Evolutionary conservation across 2,888 invertebrate genomes (phyloP), one percentile per base, ranked within the genome.

Genomic region (Nephrotoma flavescens): DNA sequence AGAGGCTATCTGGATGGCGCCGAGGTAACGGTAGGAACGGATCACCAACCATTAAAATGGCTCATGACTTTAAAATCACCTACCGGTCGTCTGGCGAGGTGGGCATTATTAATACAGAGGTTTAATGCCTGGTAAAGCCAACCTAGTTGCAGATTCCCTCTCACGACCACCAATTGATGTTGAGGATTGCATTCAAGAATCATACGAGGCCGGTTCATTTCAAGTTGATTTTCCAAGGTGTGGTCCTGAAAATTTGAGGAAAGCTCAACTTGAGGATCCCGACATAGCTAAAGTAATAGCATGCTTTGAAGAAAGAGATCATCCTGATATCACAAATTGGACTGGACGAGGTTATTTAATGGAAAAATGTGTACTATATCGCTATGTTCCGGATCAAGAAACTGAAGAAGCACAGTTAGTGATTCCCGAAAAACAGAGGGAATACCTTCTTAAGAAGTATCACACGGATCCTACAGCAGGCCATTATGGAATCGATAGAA

Each of bases 21-120:
- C 44, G 9, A 44, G 9, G 44, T 44, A 9, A 44, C 9, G 44
- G 44, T 44, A 7, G 44, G 44, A 9, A 44, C 44, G 9, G 44
- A 44, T 44, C 44, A 44, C 44, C 90, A 91, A 87, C 90, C 92
- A 0, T 88, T 93, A 52, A 90, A 91, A 89, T 92, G 91, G 90
- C 87, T 92, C 12, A 87, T 90, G 87, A 88, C 89, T 0, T 31
- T 31, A 31, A 31, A 31, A 31, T 89, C 91, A n/a, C 90, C 90
- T 0, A 88, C 89, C n/a, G 91, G 91, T 5, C 86, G 92, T 83
- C 87, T 93, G 0, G 90, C 90, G 0, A 87, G 92, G 19, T 92
- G 92, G 92, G 90, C 90, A 0, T 71, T 92, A 5, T 87, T 88
- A 11, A 87, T 92, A 2, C 90, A 91, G 87, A 87, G 89, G 2